These are phyloP conservation scores for Poecilia gillii DNA, from an alignment of 2,797 vertebrate genomes.

Conservation along the genomic window DNA sequence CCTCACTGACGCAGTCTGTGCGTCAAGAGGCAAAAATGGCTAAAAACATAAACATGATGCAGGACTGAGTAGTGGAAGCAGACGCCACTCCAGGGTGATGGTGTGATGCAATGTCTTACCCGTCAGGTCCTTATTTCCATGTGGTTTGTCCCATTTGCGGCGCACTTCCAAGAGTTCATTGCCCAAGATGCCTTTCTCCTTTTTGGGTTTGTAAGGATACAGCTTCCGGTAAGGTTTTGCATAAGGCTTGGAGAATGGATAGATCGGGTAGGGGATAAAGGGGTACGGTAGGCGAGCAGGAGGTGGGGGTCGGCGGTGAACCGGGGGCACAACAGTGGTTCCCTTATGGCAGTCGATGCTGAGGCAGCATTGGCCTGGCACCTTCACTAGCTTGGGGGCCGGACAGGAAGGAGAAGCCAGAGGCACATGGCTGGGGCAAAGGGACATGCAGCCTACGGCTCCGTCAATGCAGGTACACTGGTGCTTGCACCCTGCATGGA, in stretches of 20 bases:
- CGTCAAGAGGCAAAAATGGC: constrained; percentile 52
- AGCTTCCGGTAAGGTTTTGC: constrained; percentile 62
- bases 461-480: constrained; percentile 89
- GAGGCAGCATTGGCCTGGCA: constrained; percentile 85
- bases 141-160: constrained; percentile 75
- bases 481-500: constrained; percentile 84
- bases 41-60: constrained; percentile 69
- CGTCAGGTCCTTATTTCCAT: constrained; percentile 74
- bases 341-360: constrained; percentile 79
- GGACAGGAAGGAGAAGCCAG: constrained; percentile 80
- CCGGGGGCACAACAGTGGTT: constrained; percentile 53
- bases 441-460: constrained; percentile 83
- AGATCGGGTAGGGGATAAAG: constrained; percentile 67
- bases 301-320: constrained; percentile 48
- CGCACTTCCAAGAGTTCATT: constrained; percentile 79
- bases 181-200: constrained; percentile 70
- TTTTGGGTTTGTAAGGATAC: constrained; percentile 73
- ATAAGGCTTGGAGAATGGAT: constrained; percentile 65
- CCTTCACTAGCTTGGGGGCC: constrained; percentile 79
- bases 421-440: constrained; percentile 82
- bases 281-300: constrained; percentile 68
- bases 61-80: constrained; percentile 57
- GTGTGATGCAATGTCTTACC: constrained; percentile 66
- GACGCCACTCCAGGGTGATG: constrained; percentile 38
- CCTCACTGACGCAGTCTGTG: constrained; percentile 76